These are phyloP conservation scores for Trachythela sp. DNA, from an alignment of 64 coral and sea anemone species.

Conservation along the genomic window DNA sequence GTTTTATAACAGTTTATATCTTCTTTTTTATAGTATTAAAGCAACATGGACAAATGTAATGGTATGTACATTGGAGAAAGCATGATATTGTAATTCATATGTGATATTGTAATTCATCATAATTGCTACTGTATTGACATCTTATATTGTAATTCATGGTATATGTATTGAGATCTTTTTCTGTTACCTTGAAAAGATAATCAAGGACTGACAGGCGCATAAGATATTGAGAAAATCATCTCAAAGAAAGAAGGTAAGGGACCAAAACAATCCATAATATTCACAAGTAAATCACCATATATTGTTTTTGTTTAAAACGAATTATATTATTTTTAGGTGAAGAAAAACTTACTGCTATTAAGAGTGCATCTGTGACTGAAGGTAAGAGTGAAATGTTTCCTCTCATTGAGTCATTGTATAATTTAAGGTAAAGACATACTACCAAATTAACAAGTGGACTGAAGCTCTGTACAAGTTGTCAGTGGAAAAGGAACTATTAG, in stretches of 20 bases:
- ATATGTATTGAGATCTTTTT: background rate
- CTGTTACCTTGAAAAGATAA: constrained; percentile 14
- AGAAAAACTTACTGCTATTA: background rate
- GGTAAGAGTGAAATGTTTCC: background rate
- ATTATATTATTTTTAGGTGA: background rate
- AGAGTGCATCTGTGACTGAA: constrained; percentile 1
- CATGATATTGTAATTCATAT: background rate
- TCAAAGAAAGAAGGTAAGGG: background rate
- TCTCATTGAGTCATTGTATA: background rate
- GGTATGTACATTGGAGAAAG: background rate
- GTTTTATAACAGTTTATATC: background rate
- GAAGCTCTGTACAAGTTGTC: no score
- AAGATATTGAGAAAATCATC: background rate
- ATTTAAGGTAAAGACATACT: background rate
- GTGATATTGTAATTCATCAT: background rate
- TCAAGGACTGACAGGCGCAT: background rate
- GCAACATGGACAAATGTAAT: background rate
- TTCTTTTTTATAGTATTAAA: background rate
- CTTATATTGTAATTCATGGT: no score
- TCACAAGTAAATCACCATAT: background rate
- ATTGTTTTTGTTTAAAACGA: background rate
- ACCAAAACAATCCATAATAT: constrained; percentile 1
- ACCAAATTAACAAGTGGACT: background rate
- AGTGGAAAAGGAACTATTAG: no score
- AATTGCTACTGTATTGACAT: background rate